These are phyloP conservation scores for Onchidella celtica DNA, from an alignment of 2,888 invertebrate species.

Conservation along the genomic window DNA sequence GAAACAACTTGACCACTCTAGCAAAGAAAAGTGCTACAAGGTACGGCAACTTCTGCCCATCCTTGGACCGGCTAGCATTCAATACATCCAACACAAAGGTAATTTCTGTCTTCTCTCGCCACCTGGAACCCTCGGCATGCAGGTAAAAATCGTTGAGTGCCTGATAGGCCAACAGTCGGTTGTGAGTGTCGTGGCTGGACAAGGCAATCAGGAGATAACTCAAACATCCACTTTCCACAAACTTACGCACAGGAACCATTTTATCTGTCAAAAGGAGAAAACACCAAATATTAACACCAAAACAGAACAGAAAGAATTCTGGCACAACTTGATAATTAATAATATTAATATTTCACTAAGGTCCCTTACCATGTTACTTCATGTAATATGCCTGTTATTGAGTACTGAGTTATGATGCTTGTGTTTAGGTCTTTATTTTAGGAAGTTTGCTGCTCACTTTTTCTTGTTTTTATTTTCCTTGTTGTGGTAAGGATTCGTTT, in stretches of 20 bases:
- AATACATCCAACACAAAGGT: conserved; percentile 86
- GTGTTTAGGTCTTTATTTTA: no score
- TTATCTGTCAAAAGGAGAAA: conserved; percentile 82
- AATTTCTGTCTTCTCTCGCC: conserved; percentile 85
- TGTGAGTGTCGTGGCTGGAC: conserved; percentile 85
- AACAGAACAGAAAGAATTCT: neutral
- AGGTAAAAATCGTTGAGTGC: conserved; percentile 87
- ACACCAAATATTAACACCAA: no score
- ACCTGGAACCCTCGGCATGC: conserved; percentile 84
- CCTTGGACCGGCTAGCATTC: conserved; percentile 83
- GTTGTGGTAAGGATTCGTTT: no score
- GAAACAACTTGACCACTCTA: conserved; percentile 86
- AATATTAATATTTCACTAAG: no score
- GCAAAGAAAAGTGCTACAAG: conserved; percentile 87
- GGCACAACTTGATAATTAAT: no score
- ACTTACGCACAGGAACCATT: conserved; percentile 86
- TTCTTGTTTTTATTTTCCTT: no score
- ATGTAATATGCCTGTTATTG: no score
- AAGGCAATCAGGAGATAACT: conserved; percentile 87
- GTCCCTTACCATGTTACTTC: no score
- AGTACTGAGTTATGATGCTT: no score
- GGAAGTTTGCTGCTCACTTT: no score
- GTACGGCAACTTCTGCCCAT: conserved; percentile 83
- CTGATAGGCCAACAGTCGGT: conserved; percentile 88
- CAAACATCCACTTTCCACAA: conserved; percentile 87